Evolutionary conservation across 2,113 vertebrate genomes (phyloP).

Genomic region (Phalacrocorax pelagicus): DNA sequence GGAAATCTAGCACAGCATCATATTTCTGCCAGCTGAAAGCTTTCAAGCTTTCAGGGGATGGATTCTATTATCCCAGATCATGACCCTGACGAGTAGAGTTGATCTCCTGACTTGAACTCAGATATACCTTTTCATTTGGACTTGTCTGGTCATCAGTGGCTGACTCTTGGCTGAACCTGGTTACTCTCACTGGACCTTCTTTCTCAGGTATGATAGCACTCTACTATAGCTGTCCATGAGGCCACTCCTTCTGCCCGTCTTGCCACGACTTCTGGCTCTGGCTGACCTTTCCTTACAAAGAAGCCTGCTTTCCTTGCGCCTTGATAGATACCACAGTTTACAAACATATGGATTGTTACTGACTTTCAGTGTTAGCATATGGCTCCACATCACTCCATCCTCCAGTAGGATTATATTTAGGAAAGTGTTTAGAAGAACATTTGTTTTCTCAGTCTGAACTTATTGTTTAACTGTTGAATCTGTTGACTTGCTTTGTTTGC

Average conservation of each 20-base stretch:
- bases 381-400: background rate
- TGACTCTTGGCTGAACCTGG: background rate
- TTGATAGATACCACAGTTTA: background rate
- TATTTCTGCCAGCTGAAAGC: background rate
- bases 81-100: background rate
- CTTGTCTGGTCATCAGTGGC: background rate
- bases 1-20: background rate
- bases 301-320: background rate
- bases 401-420: background rate
- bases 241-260: background rate
- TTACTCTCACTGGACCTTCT: background rate
- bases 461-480: background rate
- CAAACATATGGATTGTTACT: background rate
- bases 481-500: background rate
- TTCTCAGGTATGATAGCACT: background rate
- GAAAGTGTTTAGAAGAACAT: background rate
- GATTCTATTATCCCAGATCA: background rate
- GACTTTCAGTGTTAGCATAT: fast-evolving
- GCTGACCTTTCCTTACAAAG: background rate
- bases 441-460: background rate
- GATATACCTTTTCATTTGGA: background rate
- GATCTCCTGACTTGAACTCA: background rate
- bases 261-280: background rate
- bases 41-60: background rate
- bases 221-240: background rate